Evolutionary conservation across 2,797 vertebrate genomes (phyloP).

Genomic region (Agapornis canus): DNA sequence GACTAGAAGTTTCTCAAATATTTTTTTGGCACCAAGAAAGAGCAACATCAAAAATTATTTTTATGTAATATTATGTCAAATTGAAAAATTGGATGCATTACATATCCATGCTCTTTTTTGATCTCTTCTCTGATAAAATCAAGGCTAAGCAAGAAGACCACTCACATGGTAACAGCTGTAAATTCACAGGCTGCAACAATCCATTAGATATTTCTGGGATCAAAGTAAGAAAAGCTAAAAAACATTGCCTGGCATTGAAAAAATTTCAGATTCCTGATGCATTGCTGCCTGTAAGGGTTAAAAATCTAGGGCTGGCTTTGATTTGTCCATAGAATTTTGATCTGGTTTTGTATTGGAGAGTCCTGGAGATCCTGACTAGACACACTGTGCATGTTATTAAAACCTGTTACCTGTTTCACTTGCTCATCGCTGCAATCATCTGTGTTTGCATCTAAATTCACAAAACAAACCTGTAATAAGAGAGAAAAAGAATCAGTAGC

Average conservation of each 20-base stretch:
- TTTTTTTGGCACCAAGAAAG: not conserved
- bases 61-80: not conserved
- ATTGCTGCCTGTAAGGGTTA: not conserved
- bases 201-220: not conserved
- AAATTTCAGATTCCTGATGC: not conserved
- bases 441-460: slow-evolving; percentile 87
- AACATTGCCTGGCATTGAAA: not conserved
- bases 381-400: not conserved
- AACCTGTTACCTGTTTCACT: slow-evolving; percentile 84
- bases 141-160: not conserved
- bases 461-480: slow-evolving; percentile 89
- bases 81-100: not conserved
- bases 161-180: not conserved
- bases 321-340: not conserved
- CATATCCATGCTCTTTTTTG: not conserved
- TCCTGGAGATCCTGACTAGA: not conserved
- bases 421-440: slow-evolving; percentile 79
- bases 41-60: not conserved
- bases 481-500: not conserved
- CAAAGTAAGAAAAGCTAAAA: not conserved
- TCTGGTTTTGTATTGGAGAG: not conserved
- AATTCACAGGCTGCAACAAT: not conserved
- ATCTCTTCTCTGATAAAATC: not conserved
- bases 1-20: not conserved
- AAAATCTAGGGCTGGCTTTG: not conserved